Percentiles rank a stretch among this genome's conserved stretches.
Conservation (phyloP, 2,113 vertebrate species). For the Theristicus caerulescens region DNA sequence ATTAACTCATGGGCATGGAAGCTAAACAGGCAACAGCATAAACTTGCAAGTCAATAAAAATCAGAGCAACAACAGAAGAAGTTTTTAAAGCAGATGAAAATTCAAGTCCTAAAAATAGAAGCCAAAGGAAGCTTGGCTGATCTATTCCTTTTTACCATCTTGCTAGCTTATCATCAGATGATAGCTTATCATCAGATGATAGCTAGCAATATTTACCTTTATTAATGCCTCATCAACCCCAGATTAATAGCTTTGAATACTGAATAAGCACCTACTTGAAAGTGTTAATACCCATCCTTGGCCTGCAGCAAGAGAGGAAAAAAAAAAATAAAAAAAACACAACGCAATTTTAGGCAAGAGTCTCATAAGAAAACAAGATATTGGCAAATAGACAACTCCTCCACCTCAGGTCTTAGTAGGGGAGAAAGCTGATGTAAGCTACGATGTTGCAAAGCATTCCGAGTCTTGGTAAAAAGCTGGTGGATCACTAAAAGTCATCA, state of each 20-base stretch:
- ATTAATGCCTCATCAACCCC: background rate
- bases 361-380: background rate
- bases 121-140: background rate
- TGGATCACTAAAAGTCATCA: constrained; percentile 4
- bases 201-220: background rate
- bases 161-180: background rate
- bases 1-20: constrained; percentile 10
- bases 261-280: background rate
- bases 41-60: background rate
- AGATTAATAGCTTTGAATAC: background rate
- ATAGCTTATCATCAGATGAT: background rate
- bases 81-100: background rate
- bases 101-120: background rate
- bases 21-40: background rate
- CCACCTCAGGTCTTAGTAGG: background rate
- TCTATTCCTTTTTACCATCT: background rate
- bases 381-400: background rate
- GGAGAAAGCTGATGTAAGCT: background rate
- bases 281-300: background rate
- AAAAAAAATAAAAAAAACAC: background rate
- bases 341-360: background rate
- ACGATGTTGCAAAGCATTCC: background rate
- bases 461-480: background rate
- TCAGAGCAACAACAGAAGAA: background rate
- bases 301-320: background rate